Evolutionary conservation across 2,888 invertebrate species (phyloP), one percentile per base, ranked within the genome.

Genomic region (Salpingus planirostris): DNA sequence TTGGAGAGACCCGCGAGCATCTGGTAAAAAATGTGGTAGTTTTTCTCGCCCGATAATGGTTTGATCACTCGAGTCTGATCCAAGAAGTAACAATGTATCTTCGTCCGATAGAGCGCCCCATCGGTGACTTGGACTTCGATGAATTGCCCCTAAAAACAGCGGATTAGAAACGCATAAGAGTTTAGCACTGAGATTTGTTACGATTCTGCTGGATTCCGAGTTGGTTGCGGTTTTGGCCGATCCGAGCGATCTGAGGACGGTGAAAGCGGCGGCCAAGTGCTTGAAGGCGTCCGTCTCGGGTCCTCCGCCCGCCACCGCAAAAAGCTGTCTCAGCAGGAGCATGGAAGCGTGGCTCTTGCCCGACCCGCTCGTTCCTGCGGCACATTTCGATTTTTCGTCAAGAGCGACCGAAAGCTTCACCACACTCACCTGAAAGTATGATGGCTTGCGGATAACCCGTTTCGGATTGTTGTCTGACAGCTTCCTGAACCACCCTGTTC

Each of bases 21-120:
- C 70, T 95, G 92, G 69, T 95, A 95, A 69, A 95, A 95, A 54
- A 95, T 91, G 64, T 95, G 92, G 66, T 91, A 95, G 69, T 93
- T 95, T 61, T 90, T 89, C 67, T 93, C 93, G 55, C 81, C 80
- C 12, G 28, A n/a, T 49, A 87, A 70, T 12, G 89, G 88, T 21
- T 81, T 74, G 46, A 91, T 89, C 31, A 93, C 91, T 40, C 93
- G 77, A 28, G 88, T 89, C 69, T 93, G 89, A 62, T 95, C 93
- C 57, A 93, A 71, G 65, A 93, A 92, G 66, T 92, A 92, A 65
- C 92, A 92, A 65, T 93, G 92, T 55, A 95, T 91, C 72, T 92
- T 93, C 22, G 93, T 92, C 58, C 92, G 78, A 67, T 92, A 91
- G 32, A 95, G 72, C 29, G 91, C 90, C 44, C 92, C 91, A 63